A percentile compares a stretch with the other conserved stretches of the same genome.
Evolutionary conservation across 2,888 invertebrate species (phyloP).

Genomic region (Microchrysa polita): DNA sequence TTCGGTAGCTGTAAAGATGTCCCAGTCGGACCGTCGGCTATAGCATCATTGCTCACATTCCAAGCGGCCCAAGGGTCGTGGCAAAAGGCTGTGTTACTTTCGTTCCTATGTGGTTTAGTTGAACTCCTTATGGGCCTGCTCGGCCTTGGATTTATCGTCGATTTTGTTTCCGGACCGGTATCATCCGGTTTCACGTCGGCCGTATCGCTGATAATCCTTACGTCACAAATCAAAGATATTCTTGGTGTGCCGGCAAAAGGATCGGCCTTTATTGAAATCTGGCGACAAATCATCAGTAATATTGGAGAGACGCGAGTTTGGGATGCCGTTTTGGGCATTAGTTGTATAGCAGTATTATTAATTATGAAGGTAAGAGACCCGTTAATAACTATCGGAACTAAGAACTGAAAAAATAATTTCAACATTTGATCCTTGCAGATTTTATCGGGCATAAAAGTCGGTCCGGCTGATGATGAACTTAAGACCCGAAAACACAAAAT

Average conservation of each 20-base stretch:
- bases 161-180: constrained; percentile 90
- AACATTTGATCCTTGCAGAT: constrained; percentile 64
- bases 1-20: constrained; percentile 93
- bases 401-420: background rate
- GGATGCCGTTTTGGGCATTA: constrained; percentile 79
- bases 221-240: constrained; percentile 87
- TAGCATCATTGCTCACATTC: constrained; percentile 85
- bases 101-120: constrained; percentile 78
- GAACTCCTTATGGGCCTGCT: constrained; percentile 84
- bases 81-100: constrained; percentile 74
- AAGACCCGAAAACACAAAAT: constrained; percentile 69
- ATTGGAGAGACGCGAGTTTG: constrained; percentile 73
- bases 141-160: constrained; percentile 86
- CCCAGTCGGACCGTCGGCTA: constrained; percentile 92
- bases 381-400: background rate
- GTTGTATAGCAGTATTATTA: constrained; percentile 79
- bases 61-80: constrained; percentile 75
- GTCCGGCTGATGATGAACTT: constrained; percentile 67
- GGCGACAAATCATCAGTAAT: constrained; percentile 76
- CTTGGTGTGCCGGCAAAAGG: constrained; percentile 78
- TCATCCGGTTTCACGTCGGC: constrained; percentile 91
- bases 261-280: constrained; percentile 80
- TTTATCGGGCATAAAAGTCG: constrained; percentile 72
- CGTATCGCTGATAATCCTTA: constrained; percentile 86
- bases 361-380: constrained; percentile 74